A percentile compares a stretch with the other conserved stretches of the same genome.
These are phyloP conservation scores for Heterodera schachtii DNA, from an alignment of 1,140 invertebrate genomes.

Conservation along the genomic window DNA sequence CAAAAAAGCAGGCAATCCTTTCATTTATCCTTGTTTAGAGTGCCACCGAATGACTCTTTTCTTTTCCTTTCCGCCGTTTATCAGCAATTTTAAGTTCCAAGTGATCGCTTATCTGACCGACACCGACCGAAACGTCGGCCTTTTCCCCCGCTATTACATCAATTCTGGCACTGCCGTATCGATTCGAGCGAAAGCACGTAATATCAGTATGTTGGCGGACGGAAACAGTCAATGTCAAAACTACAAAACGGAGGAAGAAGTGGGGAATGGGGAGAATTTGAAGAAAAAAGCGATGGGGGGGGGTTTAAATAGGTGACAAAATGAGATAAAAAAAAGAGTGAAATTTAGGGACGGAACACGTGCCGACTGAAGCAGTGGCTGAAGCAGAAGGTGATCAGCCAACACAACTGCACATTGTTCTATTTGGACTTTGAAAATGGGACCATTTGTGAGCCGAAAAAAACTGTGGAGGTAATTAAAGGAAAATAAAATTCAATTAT, in stretches of 20 bases:
- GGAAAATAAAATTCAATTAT: too few species aligned
- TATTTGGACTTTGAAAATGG: conserved; percentile 44
- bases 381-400: conserved; percentile 52
- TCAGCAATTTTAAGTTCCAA: conserved; percentile 20
- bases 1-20: not conserved
- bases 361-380: conserved; percentile 45
- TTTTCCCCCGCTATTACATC: conserved; percentile 35
- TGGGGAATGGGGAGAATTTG: not conserved
- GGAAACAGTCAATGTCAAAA: conserved; percentile 28
- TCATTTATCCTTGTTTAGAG: not conserved
- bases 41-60: not conserved
- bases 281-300: too few species aligned
- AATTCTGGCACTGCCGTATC: conserved; percentile 21
- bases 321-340: too few species aligned
- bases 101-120: conserved; percentile 33
- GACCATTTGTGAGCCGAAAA: conserved; percentile 36
- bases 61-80: not conserved
- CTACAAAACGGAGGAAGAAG: not conserved
- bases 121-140: conserved; percentile 23
- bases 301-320: too few species aligned
- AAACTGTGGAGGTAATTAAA: conserved; percentile 40
- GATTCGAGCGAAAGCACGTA: conserved; percentile 11
- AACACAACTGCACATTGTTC: conserved; percentile 59
- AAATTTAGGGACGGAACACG: not conserved
- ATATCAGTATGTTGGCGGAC: conserved; percentile 27